Conservation (phyloP, 2,888 invertebrate genomes). For the Himalopsyche tibetana region DNA sequence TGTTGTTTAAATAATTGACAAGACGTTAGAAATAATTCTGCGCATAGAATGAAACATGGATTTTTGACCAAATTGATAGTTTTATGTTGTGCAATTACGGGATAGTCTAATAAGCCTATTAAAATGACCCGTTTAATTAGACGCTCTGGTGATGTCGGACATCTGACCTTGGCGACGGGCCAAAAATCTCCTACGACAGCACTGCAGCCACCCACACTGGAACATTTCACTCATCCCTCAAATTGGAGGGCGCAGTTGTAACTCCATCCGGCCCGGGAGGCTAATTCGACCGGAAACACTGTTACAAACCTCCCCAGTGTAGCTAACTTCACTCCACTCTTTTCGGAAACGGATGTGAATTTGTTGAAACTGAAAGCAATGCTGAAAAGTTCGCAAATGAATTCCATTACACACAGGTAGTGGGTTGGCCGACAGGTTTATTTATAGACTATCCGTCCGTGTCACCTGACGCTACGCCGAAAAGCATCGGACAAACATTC, state of each 20-base stretch:
- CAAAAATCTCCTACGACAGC: neutral
- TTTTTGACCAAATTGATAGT: too few species aligned
- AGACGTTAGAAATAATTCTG: too few species aligned
- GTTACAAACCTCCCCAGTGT: slow-evolving; percentile 40
- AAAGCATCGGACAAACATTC: too few species aligned
- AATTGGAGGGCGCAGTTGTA: slow-evolving; percentile 10
- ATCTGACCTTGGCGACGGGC: slow-evolving; percentile 37
- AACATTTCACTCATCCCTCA: slow-evolving; percentile 14
- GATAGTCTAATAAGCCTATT: neutral
- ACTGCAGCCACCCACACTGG: neutral
- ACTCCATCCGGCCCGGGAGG: slow-evolving; percentile 42
- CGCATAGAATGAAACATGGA: too few species aligned
- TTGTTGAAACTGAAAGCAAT: slow-evolving; percentile 39
- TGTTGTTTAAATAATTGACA: too few species aligned
- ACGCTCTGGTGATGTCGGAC: neutral
- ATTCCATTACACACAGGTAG: slow-evolving; percentile 34
- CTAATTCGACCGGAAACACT: slow-evolving; percentile 43
- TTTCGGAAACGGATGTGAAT: slow-evolving; percentile 42
- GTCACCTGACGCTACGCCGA: too few species aligned
- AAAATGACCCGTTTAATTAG: neutral
- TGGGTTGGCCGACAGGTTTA: neutral
- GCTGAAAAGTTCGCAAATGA: slow-evolving; percentile 41
- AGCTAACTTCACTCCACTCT: slow-evolving; percentile 34
- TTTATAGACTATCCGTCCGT: neutral
- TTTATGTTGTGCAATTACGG: too few species aligned